Conservation (phyloP, 2,797 vertebrate species). For the Coendou prehensilis region DNA sequence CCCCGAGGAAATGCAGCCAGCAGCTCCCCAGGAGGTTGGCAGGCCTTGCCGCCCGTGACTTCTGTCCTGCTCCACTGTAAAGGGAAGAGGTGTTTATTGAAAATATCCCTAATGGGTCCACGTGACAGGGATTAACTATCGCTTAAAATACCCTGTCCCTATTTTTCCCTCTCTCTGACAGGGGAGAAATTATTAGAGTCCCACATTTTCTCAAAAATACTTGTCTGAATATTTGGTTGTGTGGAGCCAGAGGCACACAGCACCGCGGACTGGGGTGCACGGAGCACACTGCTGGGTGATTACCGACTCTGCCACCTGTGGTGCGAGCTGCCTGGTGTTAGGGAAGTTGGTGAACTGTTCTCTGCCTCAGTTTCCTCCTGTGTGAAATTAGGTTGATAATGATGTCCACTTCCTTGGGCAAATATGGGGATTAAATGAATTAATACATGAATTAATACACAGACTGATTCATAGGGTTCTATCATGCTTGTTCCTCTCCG, state of each 20-base stretch:
- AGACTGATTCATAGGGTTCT: neutral
- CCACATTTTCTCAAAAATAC: neutral
- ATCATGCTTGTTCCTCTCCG: neutral
- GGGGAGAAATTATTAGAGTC: neutral
- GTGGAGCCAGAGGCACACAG: neutral
- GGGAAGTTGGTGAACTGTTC: neutral
- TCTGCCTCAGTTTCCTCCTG: neutral
- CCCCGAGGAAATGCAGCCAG: constrained; percentile 66
- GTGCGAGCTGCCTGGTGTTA: neutral
- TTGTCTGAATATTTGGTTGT: neutral
- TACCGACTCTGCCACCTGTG: neutral
- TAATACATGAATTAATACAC: neutral
- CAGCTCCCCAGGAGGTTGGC: constrained; percentile 53
- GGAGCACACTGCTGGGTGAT: neutral
- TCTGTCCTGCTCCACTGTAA: neutral
- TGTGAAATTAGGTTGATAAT: neutral
- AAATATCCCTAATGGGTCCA: neutral
- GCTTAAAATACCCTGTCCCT: neutral
- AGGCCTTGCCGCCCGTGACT: neutral
- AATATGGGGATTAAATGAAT: neutral
- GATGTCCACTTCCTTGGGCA: neutral
- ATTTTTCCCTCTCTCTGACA: neutral
- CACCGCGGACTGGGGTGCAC: neutral
- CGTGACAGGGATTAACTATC: neutral
- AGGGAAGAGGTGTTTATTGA: constrained; percentile 82